Percentiles rank a stretch among this genome's conserved stretches.
Evolutionary conservation across 2,888 invertebrate genomes (phyloP).

Genomic region (Myathropa florea): DNA sequence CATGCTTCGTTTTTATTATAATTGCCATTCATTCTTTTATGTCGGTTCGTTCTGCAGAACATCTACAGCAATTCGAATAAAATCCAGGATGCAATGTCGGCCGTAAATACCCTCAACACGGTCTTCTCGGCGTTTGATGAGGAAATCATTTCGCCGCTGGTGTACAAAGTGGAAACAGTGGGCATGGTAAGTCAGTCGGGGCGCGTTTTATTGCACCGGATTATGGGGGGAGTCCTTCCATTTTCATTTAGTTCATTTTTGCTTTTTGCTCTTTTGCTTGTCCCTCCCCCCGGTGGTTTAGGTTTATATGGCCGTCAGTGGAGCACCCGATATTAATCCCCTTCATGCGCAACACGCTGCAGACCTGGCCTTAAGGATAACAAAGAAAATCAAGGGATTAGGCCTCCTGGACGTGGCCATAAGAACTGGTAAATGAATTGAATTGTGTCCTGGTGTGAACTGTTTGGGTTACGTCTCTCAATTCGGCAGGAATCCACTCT

Average conservation of each 20-base stretch:
- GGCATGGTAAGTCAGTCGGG: conserved; percentile 84
- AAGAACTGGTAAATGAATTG: conserved; percentile 82
- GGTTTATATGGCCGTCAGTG: conserved; percentile 94
- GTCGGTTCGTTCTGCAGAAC: conserved; percentile 69
- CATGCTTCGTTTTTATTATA: neutral
- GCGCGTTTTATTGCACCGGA: conserved; percentile 36
- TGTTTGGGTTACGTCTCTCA: conserved; percentile 28
- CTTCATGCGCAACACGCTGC: conserved; percentile 90
- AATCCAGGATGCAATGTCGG: conserved; percentile 86
- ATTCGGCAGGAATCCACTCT: conserved; percentile 87
- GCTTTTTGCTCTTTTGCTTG: neutral
- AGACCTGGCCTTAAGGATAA: conserved; percentile 88
- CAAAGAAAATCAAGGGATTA: conserved; percentile 86
- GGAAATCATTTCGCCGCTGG: conserved; percentile 90
- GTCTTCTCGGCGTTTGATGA: conserved; percentile 93
- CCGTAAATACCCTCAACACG: conserved; percentile 91
- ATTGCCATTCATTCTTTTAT: conserved; percentile 17
- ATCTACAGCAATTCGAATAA: conserved; percentile 77
- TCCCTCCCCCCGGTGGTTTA: conserved; percentile 67
- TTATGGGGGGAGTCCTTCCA: conserved; percentile 17
- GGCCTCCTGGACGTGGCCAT: conserved; percentile 85
- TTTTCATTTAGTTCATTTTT: neutral
- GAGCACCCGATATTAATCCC: conserved; percentile 89
- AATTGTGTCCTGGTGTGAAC: conserved; percentile 6
- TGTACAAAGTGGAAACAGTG: conserved; percentile 97